These are phyloP conservation scores for Perizoma flavofasciatum DNA, from an alignment of 2,888 invertebrate genomes.

Conservation along the genomic window DNA sequence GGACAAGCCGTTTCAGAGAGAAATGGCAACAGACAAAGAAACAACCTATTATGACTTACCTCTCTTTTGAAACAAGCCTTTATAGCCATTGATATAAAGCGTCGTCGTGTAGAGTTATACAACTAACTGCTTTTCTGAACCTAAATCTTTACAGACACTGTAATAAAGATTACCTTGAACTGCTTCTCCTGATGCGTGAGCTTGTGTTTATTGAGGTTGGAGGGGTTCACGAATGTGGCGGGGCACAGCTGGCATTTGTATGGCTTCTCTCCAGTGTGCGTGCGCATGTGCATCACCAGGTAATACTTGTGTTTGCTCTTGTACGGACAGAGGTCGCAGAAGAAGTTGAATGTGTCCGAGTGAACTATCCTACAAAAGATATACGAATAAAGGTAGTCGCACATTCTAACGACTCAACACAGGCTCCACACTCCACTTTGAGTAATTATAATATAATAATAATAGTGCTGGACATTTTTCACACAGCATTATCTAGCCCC, in stretches of 20 bases:
- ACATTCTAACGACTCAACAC: no score
- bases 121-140: no score
- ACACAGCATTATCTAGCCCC: no score
- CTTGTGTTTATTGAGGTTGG: slow-evolving; percentile 87
- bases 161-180: slow-evolving; percentile 60
- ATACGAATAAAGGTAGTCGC: background rate
- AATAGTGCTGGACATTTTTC: no score
- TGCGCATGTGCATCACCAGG: slow-evolving; percentile 83
- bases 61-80: no score
- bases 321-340: slow-evolving; percentile 79
- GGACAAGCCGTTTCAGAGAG: no score
- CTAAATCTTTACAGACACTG: background rate
- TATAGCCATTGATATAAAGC: no score
- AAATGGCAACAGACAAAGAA: no score
- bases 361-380: slow-evolving; percentile 65
- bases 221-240: slow-evolving; percentile 85
- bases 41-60: no score
- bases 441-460: no score
- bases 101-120: no score
- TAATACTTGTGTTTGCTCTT: slow-evolving; percentile 80
- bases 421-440: no score
- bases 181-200: slow-evolving; percentile 82
- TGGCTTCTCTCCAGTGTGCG: slow-evolving; percentile 78
- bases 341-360: slow-evolving; percentile 78
- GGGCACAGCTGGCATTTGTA: slow-evolving; percentile 80